Evolutionary conservation across 2,797 vertebrate genomes (phyloP), one percentile per base, ranked within the genome.

Genomic region (Falco columbarius): DNA sequence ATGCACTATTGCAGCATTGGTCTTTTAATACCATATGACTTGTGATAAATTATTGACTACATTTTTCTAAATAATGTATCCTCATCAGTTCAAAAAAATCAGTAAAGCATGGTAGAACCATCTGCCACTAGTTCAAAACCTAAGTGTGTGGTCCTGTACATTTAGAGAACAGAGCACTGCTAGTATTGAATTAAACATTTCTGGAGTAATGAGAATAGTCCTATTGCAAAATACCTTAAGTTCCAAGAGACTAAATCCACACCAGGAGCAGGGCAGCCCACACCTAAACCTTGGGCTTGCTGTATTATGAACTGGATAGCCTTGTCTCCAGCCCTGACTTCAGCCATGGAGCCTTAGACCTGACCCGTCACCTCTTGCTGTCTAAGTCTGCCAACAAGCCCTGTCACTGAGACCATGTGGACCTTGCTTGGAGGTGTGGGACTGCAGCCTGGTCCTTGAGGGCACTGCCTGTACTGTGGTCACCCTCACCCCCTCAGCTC

Each of bases 41-140:
- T 68, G 49, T 62, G 62, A 94, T 97, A 94, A 96, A 95, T 95
- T 88, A 96, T 95, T 95, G 85, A 94, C 46, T 54, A 81, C 7
- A 13, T 93, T 91, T 96, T 94, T 83, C 70, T 92, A 93, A 94
- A 96, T 95, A 94, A 95, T 96, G 62, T 44, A 95, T 97, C 74
- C 8, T 86, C 42, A 81, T 86, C 76, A 59, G 62, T 55, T 90
- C 20, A 91, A 85, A 81, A 89, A 88, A 55, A 12, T 85, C 92
- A 89, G 62, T 63, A 92, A 95, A 90, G 67, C 92, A 76, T 76
- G 47, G 81, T 51, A 86, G 42, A 27, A 36, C 76, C 52, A 19
- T 88, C 87, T 95, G 89, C 51, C 62, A 29, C 42, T 47, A 47
- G 19, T 72, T 66, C 2, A 2, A 88, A 90, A 68, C 34, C 66